Evolutionary conservation across 2,113 vertebrate species (phyloP).

Genomic region (Fregata magnificens): DNA sequence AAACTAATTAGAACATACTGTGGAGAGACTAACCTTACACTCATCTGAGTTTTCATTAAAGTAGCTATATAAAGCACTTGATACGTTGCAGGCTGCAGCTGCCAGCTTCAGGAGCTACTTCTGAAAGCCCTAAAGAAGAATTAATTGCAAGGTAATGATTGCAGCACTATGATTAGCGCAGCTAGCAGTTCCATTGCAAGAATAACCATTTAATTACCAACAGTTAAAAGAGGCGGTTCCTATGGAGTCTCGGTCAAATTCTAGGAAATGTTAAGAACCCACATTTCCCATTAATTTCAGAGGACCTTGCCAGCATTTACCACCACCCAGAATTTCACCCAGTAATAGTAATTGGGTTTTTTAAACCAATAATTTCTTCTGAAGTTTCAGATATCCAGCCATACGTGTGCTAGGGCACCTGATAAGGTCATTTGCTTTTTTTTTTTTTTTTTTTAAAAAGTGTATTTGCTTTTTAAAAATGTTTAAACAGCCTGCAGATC

Average conservation of each 20-base stretch:
- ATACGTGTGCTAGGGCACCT: neutral
- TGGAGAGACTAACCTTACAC: slow-evolving; percentile 1
- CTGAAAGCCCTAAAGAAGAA: slow-evolving; percentile 1
- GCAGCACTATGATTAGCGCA: neutral
- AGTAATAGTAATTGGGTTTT: neutral
- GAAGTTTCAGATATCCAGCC: neutral
- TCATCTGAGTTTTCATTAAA: slow-evolving; percentile 8
- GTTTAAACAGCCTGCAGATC: neutral
- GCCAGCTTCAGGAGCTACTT: slow-evolving; percentile 1
- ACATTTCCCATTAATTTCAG: neutral
- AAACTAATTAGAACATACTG: slow-evolving; percentile 9
- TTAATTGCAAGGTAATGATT: slow-evolving; percentile 29
- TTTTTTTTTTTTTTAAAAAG: neutral
- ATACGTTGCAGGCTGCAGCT: slow-evolving; percentile 18
- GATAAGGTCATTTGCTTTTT: neutral
- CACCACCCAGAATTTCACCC: neutral
- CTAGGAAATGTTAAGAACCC: neutral
- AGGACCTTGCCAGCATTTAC: neutral
- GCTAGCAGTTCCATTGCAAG: neutral
- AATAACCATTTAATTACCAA: slow-evolving; percentile 5
- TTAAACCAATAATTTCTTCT: neutral
- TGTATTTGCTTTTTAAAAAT: neutral
- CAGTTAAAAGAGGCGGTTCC: neutral
- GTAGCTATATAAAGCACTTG: neutral
- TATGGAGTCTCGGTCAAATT: neutral